Evolutionary conservation across 2,797 vertebrate genomes (phyloP).

Genomic region (Phalloptychus januarius): DNA sequence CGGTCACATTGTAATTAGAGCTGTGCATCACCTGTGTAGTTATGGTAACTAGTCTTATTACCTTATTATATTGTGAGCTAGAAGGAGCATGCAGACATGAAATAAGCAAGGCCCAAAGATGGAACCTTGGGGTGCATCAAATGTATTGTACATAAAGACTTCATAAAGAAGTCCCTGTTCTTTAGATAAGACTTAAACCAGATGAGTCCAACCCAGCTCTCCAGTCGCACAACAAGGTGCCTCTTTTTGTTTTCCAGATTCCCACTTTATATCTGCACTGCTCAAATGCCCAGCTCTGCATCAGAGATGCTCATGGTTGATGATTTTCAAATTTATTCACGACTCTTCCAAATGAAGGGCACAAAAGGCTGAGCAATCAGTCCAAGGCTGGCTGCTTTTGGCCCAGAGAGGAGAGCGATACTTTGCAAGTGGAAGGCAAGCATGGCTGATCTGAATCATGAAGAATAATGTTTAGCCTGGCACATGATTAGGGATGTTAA

Average conservation of each 20-base stretch:
- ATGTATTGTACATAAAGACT: not conserved
- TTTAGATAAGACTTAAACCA: not conserved
- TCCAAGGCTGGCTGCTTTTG: slow-evolving; percentile 78
- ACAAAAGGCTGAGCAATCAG: slow-evolving; percentile 81
- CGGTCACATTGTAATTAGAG: not conserved
- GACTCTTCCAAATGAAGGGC: slow-evolving; percentile 75
- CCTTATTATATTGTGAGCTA: not conserved
- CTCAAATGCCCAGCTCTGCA: slow-evolving; percentile 62
- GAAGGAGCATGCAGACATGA: not conserved
- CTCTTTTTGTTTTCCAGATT: slow-evolving; percentile 60
- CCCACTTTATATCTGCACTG: slow-evolving; percentile 73
- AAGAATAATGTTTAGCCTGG: slow-evolving; percentile 86
- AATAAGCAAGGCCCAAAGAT: not conserved
- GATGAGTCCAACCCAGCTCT: not conserved
- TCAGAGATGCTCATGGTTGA: slow-evolving; percentile 73
- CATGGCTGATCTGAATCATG: slow-evolving; percentile 83
- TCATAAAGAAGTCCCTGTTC: no score
- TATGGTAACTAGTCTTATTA: not conserved
- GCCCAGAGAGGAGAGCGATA: slow-evolving; percentile 72
- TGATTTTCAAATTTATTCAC: slow-evolving; percentile 78
- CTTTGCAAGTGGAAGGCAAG: slow-evolving; percentile 72
- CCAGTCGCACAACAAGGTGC: not conserved
- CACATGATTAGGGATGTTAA: slow-evolving; percentile 84
- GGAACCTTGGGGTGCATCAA: not conserved
- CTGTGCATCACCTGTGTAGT: not conserved